Evolutionary conservation across 2,888 invertebrate genomes (phyloP).

Genomic region (Isotomurus palustris): DNA sequence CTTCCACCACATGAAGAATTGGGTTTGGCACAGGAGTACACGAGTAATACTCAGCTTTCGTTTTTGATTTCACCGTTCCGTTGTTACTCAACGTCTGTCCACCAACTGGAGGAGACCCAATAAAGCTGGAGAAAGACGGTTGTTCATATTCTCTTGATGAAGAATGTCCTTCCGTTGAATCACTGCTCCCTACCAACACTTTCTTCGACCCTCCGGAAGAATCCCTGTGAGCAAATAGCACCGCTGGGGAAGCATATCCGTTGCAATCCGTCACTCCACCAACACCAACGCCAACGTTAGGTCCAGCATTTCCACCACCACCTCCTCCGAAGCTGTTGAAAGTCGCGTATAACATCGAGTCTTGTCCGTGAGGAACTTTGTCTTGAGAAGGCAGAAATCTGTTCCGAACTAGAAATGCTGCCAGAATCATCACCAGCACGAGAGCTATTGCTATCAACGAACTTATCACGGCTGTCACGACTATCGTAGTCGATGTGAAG

Average conservation of each 20-base stretch:
- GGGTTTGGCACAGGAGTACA: constrained; percentile 28
- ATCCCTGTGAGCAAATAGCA: background rate
- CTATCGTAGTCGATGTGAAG: constrained; percentile 41
- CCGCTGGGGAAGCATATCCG: background rate
- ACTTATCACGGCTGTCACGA: constrained; percentile 44
- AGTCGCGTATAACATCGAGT: constrained; percentile 17
- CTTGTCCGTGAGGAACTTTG: constrained; percentile 1
- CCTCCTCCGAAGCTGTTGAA: background rate
- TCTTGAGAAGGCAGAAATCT: constrained; percentile 11
- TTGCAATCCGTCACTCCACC: background rate
- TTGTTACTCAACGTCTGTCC: background rate
- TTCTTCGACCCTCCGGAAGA: background rate
- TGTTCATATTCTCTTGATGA: constrained; percentile 4
- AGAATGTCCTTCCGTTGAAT: background rate
- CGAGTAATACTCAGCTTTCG: constrained; percentile 45
- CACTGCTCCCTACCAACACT: background rate
- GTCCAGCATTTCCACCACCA: background rate
- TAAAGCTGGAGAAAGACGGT: constrained; percentile 2
- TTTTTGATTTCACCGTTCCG: constrained; percentile 11
- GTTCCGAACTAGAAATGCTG: constrained; percentile 40
- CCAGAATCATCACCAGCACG: constrained; percentile 42
- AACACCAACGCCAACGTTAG: background rate
- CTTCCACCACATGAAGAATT: too few species aligned
- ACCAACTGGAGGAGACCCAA: background rate
- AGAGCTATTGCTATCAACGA: constrained; percentile 44